Base-by-base conservation (phyloP, 2,113 vertebrate species). In the Aspidoscelis tigris region DNA sequence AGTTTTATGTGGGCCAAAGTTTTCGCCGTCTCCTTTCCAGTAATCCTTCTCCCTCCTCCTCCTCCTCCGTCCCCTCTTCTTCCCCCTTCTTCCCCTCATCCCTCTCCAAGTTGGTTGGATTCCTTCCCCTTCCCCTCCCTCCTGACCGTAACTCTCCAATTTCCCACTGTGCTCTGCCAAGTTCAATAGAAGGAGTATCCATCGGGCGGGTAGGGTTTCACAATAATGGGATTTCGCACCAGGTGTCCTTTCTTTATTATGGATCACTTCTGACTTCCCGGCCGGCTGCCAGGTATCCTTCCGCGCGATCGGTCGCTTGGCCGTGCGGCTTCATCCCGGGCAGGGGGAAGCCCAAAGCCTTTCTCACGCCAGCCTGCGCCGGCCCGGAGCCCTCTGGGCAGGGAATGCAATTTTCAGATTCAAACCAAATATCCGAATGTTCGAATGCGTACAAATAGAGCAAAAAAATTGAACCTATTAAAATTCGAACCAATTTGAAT, bases 171-270 rank as follows among this genome's bases (percentile, higher is more conserved):
- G 53, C 1, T 1, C 43, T 84, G 76, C 83, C 83, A 84, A 65
- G 26, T 44, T 64, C 68, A 78, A 14, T 72, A 76, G 24, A 44
- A 26, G 66, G 41, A 84, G 24, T 64, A 71, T 50, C 76, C 76
- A 72, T 71, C 69, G 39, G 47, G 41, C 16, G 69, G 76, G 44
- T 78, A 47, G 24, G 43, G 47, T 84, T 73, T 84, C 83, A 71
- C 39, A 44, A 44, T 78, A 72, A 78, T 73, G 83, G 53, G 69
- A 39, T 64, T 73, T 73, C 76, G 43, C 55, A 73, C 69, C 83
- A 79, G 83, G 76, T 73, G 69, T 64, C 68, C 76, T 6, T 22
- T 65, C 26, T 78, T 33, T 72, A 33, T 65, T 84, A 21, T 3
- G 53, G 68, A 78, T 64, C 53, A 8, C 33, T 70, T 77, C 82